Base-by-base conservation (phyloP, 2,113 vertebrate genomes). In the Procavia capensis region DNA sequence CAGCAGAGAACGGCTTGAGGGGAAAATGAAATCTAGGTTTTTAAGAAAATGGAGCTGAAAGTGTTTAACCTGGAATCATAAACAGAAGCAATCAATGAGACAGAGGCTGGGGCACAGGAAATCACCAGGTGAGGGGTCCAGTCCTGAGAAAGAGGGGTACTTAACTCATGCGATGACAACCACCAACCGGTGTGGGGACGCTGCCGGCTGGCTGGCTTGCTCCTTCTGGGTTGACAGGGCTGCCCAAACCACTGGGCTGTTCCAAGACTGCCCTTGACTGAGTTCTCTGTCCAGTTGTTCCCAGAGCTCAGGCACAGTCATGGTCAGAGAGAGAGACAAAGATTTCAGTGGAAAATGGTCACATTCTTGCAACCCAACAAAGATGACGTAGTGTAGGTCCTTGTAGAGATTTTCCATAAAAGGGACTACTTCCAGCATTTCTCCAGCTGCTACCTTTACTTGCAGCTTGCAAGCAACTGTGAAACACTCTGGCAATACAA, bases 41-140 rank as follows among this genome's bases (percentile, higher is more conserved):
- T 94, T 63, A 88, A 93, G 93, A 84, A 96, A 96, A 95, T 57
- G 45, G 72, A 82, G 41, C 79, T 84, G 75, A 95, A 89, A 91
- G 63, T 31, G 39, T 85, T 82, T 85, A 74, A 92, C 57, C 78
- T 93, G 34, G 36, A 94, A 78, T 74, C 78, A 89, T 83, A 91
- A 95, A 63, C 95, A 93, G 68, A 85, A 89, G 50, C 75, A 36
- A 78, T 83, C 82, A 94, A 79, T 93, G 75, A 91, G 47, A 88
- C 24, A 41, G 75, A 75, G 74, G 17, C 25, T 9, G 14, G 10
- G 20, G 41, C 45, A 36, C 31, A 39, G 57, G 87, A 91, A 85
- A 64, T 72, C 39, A 11, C 13, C 68, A 85, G 50, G 31, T 27
- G n/a, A 50, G 47, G 68, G 64, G 20, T 31, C 59, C 36, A 0